A percentile compares a stretch with the other conserved stretches of the same genome.
Conservation (phyloP, 2,113 vertebrate species). For the Triplophysa siluroides region DNA sequence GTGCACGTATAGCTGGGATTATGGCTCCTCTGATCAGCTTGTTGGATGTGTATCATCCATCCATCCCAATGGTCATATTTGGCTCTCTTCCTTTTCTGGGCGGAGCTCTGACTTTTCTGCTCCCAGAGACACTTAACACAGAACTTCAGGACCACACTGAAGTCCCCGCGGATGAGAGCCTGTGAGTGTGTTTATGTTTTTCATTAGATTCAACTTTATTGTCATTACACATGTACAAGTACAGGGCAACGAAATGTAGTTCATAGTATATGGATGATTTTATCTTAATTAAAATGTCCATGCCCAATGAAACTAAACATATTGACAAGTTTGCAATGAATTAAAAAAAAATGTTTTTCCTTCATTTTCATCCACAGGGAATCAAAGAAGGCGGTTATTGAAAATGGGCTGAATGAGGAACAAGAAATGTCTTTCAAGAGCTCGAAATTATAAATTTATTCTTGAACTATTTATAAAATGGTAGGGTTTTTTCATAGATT, state of each 20-base stretch:
- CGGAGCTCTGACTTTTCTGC: constrained; percentile 69
- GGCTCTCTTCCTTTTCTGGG: constrained; percentile 70
- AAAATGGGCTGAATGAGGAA: constrained; percentile 19
- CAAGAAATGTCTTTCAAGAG: constrained; percentile 11
- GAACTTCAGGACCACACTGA: constrained; percentile 73
- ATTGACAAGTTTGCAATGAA: neutral
- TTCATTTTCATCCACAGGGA: constrained; percentile 40
- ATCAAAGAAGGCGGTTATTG: constrained; percentile 15
- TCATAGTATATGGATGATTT: neutral
- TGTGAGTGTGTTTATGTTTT: constrained; percentile 60
- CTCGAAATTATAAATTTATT: constrained; percentile 45
- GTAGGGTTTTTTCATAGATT: neutral
- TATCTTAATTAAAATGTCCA: neutral
- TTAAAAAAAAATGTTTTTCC: neutral
- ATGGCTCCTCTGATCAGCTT: constrained; percentile 78
- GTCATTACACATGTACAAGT: too few species aligned
- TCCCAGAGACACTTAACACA: constrained; percentile 79
- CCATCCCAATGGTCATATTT: constrained; percentile 78
- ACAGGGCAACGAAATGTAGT: too few species aligned
- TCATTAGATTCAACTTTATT: too few species aligned
- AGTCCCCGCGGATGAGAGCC: neutral
- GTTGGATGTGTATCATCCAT: constrained; percentile 67
- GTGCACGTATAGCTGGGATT: constrained; percentile 76
- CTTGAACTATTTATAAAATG: neutral
- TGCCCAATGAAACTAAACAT: neutral